Evolutionary conservation across 2,888 invertebrate species (phyloP), one percentile per base, ranked within the genome.

Genomic region (Poecilobothrus nobilitatus): DNA sequence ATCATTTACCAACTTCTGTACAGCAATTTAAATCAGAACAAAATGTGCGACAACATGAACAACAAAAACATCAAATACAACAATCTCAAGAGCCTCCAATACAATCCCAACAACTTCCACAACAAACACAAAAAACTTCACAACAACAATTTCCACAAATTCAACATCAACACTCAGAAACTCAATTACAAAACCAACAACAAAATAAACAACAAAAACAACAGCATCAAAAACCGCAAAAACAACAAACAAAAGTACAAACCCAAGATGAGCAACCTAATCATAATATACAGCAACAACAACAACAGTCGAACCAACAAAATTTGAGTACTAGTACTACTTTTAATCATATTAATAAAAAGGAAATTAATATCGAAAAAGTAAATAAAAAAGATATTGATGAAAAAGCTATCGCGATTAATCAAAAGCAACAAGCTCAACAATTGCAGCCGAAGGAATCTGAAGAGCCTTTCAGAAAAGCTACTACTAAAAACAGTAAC

Each of bases 1-100:
- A n/a, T 71, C 76, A 4, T 68, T 73, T 15, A 75, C 76, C 53
- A 53, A 4, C 53, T 12, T 2, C 18, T 3, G 41, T 41, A 18
- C 53, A 53, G 15, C 53, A 15, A n/a, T 18, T 18, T 18, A 12
- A 53, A 18, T 18, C 15, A 53, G 53, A 53, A 53, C 53, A 53
- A 53, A 53, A 18, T 6, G 18, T 12, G 6, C 53, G 6, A 18
- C 53, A 53, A 53, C 15, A 53, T 18, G 18, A 53, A n/a, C 53
- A 53, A 53, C n/a, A 15, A 53, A 12, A 53, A 53, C 53, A 18
- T 18, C 53, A 15, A n/a, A 12, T 18, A 53, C 15, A 53, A 53
- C 53, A 53, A n/a, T 15, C 9, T 6, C 53, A 53, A n/a, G 12
- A 53, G 15, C 53, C 15, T 18, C 53, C 9, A 53, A 9, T 12